Evolutionary conservation across 2,797 vertebrate genomes (phyloP), one percentile per base, ranked within the genome.

Genomic region (Sitta carolinensis): DNA sequence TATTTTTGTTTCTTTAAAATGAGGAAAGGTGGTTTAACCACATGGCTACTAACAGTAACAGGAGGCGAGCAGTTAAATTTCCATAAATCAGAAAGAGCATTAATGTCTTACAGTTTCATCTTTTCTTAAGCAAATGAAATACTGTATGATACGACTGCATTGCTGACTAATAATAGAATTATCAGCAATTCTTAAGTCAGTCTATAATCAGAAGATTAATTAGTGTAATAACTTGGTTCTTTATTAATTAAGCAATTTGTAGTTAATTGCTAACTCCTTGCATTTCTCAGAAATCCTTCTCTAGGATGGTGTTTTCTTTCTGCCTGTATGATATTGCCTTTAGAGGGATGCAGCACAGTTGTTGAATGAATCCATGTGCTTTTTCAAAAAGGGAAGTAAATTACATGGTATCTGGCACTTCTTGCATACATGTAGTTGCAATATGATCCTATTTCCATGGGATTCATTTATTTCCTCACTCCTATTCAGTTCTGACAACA

Each of bases 201-300:
- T 54, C 61, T 85, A 26, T 83, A 84, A 76, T 72, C 32, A 42
- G 34, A 83, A 78, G 55, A 86, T 83, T 92, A 91, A 80, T 89
- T 92, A 72, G 5, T 26, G 12, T 87, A 43, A 48, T 68, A 5
- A 42, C 86, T 87, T 85, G 52, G 38, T 93, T 85, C 45, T 83
- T 95, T 34, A 43, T 74, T 87, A 90, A 87, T 85, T 94, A 89
- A 78, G 84, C 22, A 61, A 70, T 85, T 74, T 94, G 38, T 62
- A 75, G 38, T n/a, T 85, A 83, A 89, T 87, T 96, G 54, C 45
- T 61, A 51, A 74, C 27, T 74, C 27, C 30, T 82, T 70, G 19
- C 0, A 0, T 80, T 92, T 89, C 57, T 87, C 61, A 95, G 78
- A 89, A 87, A 66, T 89, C 36, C 54, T 95, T 93, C 42, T 32